phyloP scores from a whole-genome alignment of 1,140 invertebrate genomes.

The Rhysida immarginata region DNA sequence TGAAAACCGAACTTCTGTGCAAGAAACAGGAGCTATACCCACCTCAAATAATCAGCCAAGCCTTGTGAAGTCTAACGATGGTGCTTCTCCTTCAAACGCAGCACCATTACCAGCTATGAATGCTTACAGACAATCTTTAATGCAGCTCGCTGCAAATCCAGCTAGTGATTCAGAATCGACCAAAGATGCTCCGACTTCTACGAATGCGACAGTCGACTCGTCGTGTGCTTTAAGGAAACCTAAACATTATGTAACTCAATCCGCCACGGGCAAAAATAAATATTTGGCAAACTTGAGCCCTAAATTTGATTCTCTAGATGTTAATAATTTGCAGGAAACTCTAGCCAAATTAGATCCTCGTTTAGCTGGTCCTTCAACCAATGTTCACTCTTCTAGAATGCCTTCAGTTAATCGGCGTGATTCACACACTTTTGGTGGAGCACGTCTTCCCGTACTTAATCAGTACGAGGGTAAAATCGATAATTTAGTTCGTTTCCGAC shows the following conservation, averaged over 20 bases:
- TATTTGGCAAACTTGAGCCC: too few relatives aligned
- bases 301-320: too few relatives aligned
- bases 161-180: neutral
- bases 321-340: neutral
- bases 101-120: neutral
- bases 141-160: neutral
- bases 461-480: neutral
- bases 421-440: neutral
- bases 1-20: neutral
- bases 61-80: neutral
- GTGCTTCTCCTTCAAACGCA: neutral
- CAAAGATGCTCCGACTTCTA: neutral
- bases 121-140: neutral
- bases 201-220: neutral
- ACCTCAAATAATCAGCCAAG: neutral
- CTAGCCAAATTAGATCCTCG: conserved; percentile 7
- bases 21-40: neutral
- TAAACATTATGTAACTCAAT: neutral
- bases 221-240: neutral
- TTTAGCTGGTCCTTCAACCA: neutral
- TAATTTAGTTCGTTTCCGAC: neutral
- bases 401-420: neutral
- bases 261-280: neutral
- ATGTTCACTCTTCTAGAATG: neutral
- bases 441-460: neutral